Evolutionary conservation across 2,113 vertebrate genomes (phyloP), one percentile per base, ranked within the genome.

Genomic region (Micronycteris hirsuta): DNA sequence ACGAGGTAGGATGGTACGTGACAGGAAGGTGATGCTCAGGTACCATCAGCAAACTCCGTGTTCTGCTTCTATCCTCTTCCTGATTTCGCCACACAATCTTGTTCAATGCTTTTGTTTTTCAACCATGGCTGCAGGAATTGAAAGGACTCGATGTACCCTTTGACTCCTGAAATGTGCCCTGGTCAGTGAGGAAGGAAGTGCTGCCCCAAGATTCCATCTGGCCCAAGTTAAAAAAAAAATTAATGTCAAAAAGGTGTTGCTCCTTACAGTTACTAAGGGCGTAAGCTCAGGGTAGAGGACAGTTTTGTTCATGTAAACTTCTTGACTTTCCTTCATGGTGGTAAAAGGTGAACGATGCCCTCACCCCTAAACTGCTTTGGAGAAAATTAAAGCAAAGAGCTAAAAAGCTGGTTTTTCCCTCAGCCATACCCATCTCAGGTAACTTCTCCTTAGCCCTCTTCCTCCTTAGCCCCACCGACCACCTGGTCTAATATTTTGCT

Each of bases 301-400:
- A 61, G 7, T 49, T 86, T 31, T 47, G 63, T 56, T 92, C 77
- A 71, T 1, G 17, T 73, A 82, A 91, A 89, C 17, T 58, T 63
- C 13, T 65, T 85, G 61, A 56, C 36, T 52, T 94, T 81, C 19
- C 13, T 68, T 56, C 76, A 20, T 67, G 47, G 36, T 70, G 85
- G 3, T 77, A 41, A 91, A 77, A 85, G 13, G 54, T 82, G 31
- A 73, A 88, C 4, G 28, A 74, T 5, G 20, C 9, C 24, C 8
- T 43, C 10, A 47, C 0, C 9, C n/a, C 38, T 56, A 78, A 54
- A 77, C 71, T 47, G 17, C 45, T 31, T 76, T 24, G 54, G 33
- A 93, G 49, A 91, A 74, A 74, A 93, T n/a, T 86, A 93, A 83
- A 49, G 71, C 73, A 26, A 84, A 89, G 89, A 91, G 14, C 41